These are phyloP conservation scores for Maniola hyperantus DNA, from an alignment of 2,888 invertebrate genomes.

Conservation along the genomic window DNA sequence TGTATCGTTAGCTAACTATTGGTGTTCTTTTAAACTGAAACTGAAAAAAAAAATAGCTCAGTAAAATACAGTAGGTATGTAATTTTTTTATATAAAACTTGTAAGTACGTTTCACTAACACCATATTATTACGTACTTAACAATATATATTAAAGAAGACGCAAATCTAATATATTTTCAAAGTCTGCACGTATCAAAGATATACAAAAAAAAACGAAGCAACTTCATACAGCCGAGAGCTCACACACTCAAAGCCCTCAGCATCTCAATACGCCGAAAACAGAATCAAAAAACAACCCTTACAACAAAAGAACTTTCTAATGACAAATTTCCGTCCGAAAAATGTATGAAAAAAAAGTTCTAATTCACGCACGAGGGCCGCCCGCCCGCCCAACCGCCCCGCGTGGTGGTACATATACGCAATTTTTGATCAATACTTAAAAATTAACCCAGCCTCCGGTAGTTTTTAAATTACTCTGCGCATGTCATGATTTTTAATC, in stretches of 20 bases:
- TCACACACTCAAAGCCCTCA: conserved; percentile 18
- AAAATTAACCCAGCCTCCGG: conserved; percentile 81
- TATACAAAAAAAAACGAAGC: not conserved
- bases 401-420: conserved; percentile 53
- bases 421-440: conserved; percentile 83
- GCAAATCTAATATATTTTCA: not conserved
- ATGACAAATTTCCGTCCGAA: conserved; percentile 70
- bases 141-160: no score
- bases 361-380: conserved; percentile 72
- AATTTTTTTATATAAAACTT: no score
- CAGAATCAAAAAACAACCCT: conserved; percentile 40
- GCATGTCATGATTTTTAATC: conserved; percentile 83
- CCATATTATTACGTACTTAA: no score
- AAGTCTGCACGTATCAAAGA: not conserved
- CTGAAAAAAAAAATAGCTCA: no score
- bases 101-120: no score
- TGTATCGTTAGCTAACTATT: no score
- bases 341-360: conserved; percentile 52
- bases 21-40: no score
- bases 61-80: no score
- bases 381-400: conserved; percentile 42
- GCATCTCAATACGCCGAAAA: conserved; percentile 33
- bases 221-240: not conserved
- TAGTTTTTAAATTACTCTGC: conserved; percentile 82
- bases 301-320: conserved; percentile 57